Evolutionary conservation across 2,888 invertebrate genomes (phyloP).

Genomic region (Aradus depressus): DNA sequence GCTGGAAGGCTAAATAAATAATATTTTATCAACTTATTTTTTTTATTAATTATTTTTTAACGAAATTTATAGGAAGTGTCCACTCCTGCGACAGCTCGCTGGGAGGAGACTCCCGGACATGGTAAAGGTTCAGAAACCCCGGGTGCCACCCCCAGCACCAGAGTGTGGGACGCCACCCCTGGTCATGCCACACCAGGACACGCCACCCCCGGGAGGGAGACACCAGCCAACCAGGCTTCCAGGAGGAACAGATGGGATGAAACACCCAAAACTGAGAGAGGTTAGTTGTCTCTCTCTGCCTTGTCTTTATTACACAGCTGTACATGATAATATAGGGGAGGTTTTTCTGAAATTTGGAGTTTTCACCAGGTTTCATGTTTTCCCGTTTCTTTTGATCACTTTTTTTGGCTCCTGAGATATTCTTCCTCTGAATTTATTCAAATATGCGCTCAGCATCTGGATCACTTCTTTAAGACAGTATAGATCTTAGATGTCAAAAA

Average conservation of each 20-base stretch:
- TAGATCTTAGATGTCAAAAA: too few relatives aligned
- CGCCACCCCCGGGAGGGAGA: slow-evolving; percentile 72
- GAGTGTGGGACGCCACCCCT: slow-evolving; percentile 96
- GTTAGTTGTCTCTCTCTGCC: too few relatives aligned
- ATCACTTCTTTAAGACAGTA: too few relatives aligned
- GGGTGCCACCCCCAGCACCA: slow-evolving; percentile 81
- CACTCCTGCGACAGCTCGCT: slow-evolving; percentile 66
- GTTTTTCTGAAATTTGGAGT: too few relatives aligned
- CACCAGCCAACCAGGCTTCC: slow-evolving; percentile 66
- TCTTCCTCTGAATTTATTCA: too few relatives aligned
- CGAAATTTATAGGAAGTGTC: slow-evolving; percentile 45
- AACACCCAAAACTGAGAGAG: slow-evolving; percentile 92
- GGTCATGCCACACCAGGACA: slow-evolving; percentile 79
- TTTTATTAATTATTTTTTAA: slow-evolving; percentile 10
- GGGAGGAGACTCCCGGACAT: slow-evolving; percentile 94
- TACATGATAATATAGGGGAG: too few relatives aligned
- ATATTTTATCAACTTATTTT: not conserved
- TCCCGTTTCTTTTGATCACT: too few relatives aligned
- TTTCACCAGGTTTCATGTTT: too few relatives aligned
- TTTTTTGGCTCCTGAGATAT: too few relatives aligned
- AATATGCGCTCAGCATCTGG: too few relatives aligned
- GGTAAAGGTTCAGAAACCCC: slow-evolving; percentile 71
- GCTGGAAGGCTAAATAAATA: too few relatives aligned
- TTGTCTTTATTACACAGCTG: too few relatives aligned
- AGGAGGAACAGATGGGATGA: slow-evolving; percentile 98